Conservation (phyloP, 2,888 invertebrate species). For the Bruchidius siliquastri region DNA sequence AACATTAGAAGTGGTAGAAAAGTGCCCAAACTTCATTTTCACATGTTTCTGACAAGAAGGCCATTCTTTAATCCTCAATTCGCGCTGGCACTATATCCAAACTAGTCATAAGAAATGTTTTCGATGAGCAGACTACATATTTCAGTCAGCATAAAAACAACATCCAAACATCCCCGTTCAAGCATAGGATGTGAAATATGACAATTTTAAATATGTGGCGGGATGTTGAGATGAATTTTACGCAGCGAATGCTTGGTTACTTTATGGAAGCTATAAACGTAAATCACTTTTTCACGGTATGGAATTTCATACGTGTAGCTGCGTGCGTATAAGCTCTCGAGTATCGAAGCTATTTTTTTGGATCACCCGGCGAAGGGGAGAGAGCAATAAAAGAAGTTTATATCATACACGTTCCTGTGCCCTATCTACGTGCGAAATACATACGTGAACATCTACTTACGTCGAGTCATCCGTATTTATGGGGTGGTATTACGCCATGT, state of each 20-base stretch:
- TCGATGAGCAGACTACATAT: too few relatives aligned
- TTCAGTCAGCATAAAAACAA: too few relatives aligned
- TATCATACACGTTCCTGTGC: neutral
- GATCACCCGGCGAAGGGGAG: neutral
- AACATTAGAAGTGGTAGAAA: too few relatives aligned
- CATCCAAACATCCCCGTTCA: neutral
- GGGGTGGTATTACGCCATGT: neutral
- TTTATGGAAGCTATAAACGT: neutral
- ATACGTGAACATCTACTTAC: neutral
- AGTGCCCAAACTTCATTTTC: too few relatives aligned
- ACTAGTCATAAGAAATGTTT: too few relatives aligned
- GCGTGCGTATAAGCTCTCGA: too few relatives aligned
- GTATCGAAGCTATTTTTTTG: neutral
- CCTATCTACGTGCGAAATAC: neutral
- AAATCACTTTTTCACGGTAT: neutral
- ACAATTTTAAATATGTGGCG: neutral
- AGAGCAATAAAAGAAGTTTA: neutral
- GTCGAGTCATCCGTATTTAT: neutral
- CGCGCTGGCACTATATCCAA: too few relatives aligned
- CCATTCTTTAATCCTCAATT: too few relatives aligned
- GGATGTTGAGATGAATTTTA: neutral
- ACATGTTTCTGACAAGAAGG: too few relatives aligned
- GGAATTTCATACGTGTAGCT: neutral
- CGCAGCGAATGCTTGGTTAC: neutral
- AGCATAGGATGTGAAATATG: neutral